Base-by-base conservation (phyloP, 2,113 vertebrate species). In the Sciurus niger region DNA sequence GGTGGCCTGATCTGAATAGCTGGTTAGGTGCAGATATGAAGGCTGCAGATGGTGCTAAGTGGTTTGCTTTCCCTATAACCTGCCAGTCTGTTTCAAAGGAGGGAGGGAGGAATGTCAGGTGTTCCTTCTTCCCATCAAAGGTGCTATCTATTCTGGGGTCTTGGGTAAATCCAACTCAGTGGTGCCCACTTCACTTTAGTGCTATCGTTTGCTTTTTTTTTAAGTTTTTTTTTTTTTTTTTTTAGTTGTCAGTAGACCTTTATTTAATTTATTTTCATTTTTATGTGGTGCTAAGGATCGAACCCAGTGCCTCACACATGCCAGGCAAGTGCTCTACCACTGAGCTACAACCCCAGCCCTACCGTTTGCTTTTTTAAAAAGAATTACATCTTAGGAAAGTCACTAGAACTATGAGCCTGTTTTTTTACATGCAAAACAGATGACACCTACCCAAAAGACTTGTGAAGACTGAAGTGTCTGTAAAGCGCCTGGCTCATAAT, bases 371-470 rank as follows among this genome's bases (percentile, higher is more conserved):
- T 58, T 68, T 70, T 8, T 2, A 63, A 82, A 93, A 96, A 77
- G 37, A 17, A 58, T 58, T n/a, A 73, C 58, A 25, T 60, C 30
- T 79, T 67, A 88, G 60, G 48, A 4, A 95, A 67, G 30, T 92
- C 65, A 76, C 25, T n/a, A 4, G 82, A 96, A 83, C 40, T 65
- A 24, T 63, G 40, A 89, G 74, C 22, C 74, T 76, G 43, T 86
- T 92, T 97, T 8, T 2, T 82, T 55, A 84, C 24, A 67, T 55
- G 73, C 32, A 74, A 85, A 91, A 82, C 3, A 93, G 70, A 73
- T 30, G 58, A 63, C 2, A 83, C 16, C 2, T 28, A 76, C 43
- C 14, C 77, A 67, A 53, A 55, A 82, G 86, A 63, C 32, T 17
- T 94, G 30, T 3, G n/a, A 46, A 58, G 68, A 55, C 0, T 20